These are phyloP conservation scores for Erebia palarica DNA, from an alignment of 2,888 invertebrate species.

Conservation along the genomic window DNA sequence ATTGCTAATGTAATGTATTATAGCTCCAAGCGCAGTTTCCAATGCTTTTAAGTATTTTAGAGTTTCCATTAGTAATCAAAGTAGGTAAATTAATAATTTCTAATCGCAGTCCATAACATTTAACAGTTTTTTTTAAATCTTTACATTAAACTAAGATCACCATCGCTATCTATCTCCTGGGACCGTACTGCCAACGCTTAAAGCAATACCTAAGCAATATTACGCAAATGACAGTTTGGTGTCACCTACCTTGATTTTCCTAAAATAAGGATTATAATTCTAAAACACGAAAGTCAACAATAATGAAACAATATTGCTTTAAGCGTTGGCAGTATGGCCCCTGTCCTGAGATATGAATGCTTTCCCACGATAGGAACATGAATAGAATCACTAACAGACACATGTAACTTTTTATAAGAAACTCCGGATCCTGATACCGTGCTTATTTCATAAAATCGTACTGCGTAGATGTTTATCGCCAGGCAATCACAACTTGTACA, in stretches of 20 bases:
- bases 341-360: background rate
- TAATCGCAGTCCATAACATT: background rate
- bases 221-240: too few species aligned
- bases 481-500: background rate
- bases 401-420: background rate
- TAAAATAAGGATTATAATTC: too few species aligned
- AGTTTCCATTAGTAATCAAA: background rate
- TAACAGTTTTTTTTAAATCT: background rate
- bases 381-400: background rate
- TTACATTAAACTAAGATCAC: background rate
- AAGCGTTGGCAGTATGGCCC: too few species aligned
- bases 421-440: background rate
- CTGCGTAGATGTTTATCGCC: background rate
- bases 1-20: slow-evolving; percentile 9
- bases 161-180: background rate
- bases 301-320: too few species aligned
- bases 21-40: background rate
- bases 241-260: too few species aligned
- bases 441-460: background rate
- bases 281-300: too few species aligned
- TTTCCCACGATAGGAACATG: background rate
- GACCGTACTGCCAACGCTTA: too few species aligned
- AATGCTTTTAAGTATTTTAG: slow-evolving; percentile 3
- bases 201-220: too few species aligned
- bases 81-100: background rate